A percentile compares a stretch with the other conserved stretches of the same genome.
Evolutionary conservation across 1,140 invertebrate genomes (phyloP).

Genomic region (Asbolus verrucosus): DNA sequence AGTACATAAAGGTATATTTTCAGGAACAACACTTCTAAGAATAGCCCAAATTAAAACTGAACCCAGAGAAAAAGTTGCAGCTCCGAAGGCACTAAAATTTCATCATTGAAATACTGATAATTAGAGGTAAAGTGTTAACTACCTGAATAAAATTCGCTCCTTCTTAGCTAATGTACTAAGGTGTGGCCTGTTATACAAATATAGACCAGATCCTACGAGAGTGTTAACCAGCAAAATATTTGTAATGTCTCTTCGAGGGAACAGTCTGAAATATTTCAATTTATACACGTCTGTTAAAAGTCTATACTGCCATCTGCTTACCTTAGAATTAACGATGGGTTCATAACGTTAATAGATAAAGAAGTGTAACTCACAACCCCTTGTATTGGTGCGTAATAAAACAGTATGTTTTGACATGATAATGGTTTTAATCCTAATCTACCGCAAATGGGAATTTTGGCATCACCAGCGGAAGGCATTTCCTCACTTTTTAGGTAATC

Average conservation of each 20-base stretch:
- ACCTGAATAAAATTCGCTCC: slow-evolving; percentile 70
- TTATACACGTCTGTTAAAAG: no score
- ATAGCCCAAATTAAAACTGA: slow-evolving; percentile 80
- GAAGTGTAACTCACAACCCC: slow-evolving; percentile 73
- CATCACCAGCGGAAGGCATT: slow-evolving; percentile 39
- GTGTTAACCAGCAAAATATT: slow-evolving; percentile 71
- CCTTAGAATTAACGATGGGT: slow-evolving; percentile 72
- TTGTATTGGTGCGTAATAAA: slow-evolving; percentile 73
- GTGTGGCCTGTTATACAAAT: slow-evolving; percentile 74
- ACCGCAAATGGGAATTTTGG: slow-evolving; percentile 60
- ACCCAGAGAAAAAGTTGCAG: slow-evolving; percentile 77
- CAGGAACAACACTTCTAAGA: slow-evolving; percentile 74
- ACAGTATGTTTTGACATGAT: slow-evolving; percentile 70
- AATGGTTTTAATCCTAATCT: slow-evolving; percentile 71
- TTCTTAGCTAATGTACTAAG: slow-evolving; percentile 65
- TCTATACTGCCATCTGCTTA: no score
- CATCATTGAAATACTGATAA: slow-evolving; percentile 42
- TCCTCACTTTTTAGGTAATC: background rate
- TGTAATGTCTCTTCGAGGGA: slow-evolving; percentile 71
- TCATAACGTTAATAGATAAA: slow-evolving; percentile 76
- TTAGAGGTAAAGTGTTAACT: slow-evolving; percentile 43
- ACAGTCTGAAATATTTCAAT: slow-evolving; percentile 67
- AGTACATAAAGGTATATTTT: slow-evolving; percentile 72
- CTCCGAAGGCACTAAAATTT: slow-evolving; percentile 71
- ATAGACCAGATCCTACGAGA: slow-evolving; percentile 72